Conservation (phyloP, 2,888 invertebrate genomes). For the Agrotis segetum region DNA sequence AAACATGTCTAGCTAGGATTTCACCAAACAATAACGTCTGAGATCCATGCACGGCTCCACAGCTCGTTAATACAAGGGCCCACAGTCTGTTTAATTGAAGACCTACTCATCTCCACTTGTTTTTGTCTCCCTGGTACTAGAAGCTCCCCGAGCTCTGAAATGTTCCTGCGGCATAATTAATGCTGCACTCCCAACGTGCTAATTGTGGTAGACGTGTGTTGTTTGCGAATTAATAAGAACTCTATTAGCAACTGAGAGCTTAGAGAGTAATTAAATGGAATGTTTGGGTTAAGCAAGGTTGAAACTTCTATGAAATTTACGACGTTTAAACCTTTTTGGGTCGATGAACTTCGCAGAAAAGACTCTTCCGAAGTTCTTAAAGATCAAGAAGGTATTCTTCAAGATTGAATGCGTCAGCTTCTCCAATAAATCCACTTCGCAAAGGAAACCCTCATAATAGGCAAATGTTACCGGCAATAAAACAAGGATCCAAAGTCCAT, state of each 20-base stretch:
- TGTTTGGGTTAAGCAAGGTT: slow-evolving; percentile 6
- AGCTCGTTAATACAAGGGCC: slow-evolving; percentile 62
- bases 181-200: slow-evolving; percentile 48
- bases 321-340: slow-evolving; percentile 1
- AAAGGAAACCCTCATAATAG: slow-evolving; percentile 36
- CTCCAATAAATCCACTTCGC: slow-evolving; percentile 39
- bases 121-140: slow-evolving; percentile 48
- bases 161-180: slow-evolving; percentile 54
- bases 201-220: slow-evolving; percentile 60
- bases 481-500: slow-evolving; percentile 58
- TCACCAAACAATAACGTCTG: slow-evolving; percentile 52
- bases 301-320: not conserved
- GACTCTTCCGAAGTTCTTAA: not conserved
- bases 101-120: slow-evolving; percentile 55
- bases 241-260: slow-evolving; percentile 22
- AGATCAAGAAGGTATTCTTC: slow-evolving; percentile 15
- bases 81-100: slow-evolving; percentile 63
- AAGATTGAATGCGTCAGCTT: slow-evolving; percentile 25
- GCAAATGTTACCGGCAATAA: slow-evolving; percentile 58
- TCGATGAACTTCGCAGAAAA: not conserved
- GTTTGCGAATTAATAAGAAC: slow-evolving; percentile 33
- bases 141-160: slow-evolving; percentile 35
- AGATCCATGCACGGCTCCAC: slow-evolving; percentile 38
- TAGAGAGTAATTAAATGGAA: slow-evolving; percentile 19
- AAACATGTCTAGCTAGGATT: slow-evolving; percentile 29